These are phyloP conservation scores for Dryocosmus kuriphilus DNA, from an alignment of 2,888 invertebrate genomes.

Conservation along the genomic window DNA sequence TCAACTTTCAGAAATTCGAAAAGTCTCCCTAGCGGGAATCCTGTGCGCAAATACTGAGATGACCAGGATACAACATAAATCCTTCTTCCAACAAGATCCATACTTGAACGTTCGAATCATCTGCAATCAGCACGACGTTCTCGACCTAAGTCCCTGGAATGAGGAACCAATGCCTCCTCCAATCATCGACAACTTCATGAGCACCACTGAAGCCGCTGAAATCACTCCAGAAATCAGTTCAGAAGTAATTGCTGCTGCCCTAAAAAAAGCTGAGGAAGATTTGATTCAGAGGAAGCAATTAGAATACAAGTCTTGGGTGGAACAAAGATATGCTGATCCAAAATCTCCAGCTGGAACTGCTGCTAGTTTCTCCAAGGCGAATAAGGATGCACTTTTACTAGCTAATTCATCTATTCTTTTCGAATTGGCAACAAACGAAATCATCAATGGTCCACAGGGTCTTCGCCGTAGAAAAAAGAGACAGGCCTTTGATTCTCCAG, in stretches of 20 bases:
- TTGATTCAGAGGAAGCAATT: slow-evolving; percentile 86
- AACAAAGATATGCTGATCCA: slow-evolving; percentile 83
- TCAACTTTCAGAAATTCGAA: slow-evolving; percentile 89
- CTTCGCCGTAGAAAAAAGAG: slow-evolving; percentile 84
- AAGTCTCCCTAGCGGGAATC: slow-evolving; percentile 88
- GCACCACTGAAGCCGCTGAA: slow-evolving; percentile 48
- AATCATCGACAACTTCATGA: slow-evolving; percentile 70
- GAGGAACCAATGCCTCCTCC: slow-evolving; percentile 77
- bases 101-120: slow-evolving; percentile 87
- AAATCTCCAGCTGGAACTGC: slow-evolving; percentile 92
- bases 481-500: slow-evolving; percentile 83
- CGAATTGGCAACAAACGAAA: slow-evolving; percentile 92
- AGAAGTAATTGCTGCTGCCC: slow-evolving; percentile 86
- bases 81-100: slow-evolving; percentile 90
- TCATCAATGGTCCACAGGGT: slow-evolving; percentile 82
- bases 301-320: slow-evolving; percentile 89
- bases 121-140: slow-evolving; percentile 85
- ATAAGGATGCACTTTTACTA: slow-evolving; percentile 88
- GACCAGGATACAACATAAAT: slow-evolving; percentile 88
- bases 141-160: slow-evolving; percentile 86
- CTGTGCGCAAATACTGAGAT: slow-evolving; percentile 88
- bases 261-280: slow-evolving; percentile 89
- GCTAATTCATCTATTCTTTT: slow-evolving; percentile 92
- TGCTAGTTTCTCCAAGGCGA: slow-evolving; percentile 94
- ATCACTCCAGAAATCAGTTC: slow-evolving; percentile 83